Percentiles rank a stretch among this genome's conserved stretches.
Conservation (phyloP, 2,888 invertebrate genomes). For the Chloroclysta siterata region DNA sequence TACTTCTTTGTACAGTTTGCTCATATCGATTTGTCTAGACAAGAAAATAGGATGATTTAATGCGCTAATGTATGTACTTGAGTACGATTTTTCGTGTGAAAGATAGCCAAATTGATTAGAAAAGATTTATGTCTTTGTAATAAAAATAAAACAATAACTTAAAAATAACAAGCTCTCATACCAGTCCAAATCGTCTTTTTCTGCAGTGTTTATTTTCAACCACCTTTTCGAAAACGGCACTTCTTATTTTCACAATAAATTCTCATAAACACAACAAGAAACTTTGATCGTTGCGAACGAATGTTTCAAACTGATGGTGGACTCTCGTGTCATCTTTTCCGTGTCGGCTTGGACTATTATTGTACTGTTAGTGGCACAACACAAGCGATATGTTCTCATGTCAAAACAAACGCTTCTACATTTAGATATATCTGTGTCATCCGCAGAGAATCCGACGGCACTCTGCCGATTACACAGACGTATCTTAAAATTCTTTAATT, state of each 20-base stretch:
- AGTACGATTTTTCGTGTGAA: not conserved
- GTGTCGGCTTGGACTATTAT: constrained; percentile 43
- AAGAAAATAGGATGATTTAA: constrained; percentile 22
- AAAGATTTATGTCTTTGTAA: not conserved
- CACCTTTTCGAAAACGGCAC: not conserved
- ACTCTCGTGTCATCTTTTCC: constrained; percentile 59
- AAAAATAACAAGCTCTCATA: not conserved
- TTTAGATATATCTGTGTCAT: constrained; percentile 35
- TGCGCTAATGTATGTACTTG: not conserved
- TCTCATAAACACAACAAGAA: constrained; percentile 41
- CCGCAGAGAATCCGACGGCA: constrained; percentile 9
- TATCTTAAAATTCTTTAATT: not conserved
- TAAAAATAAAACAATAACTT: not conserved
- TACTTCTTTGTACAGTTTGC: constrained; percentile 44
- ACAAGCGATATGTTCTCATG: constrained; percentile 41
- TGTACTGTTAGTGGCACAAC: constrained; percentile 47
- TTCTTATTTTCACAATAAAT: constrained; percentile 18
- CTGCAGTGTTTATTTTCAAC: not conserved
- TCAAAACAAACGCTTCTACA: constrained; percentile 41
- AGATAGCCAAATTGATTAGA: not conserved
- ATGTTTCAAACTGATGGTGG: constrained; percentile 62
- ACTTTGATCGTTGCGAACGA: constrained; percentile 45
- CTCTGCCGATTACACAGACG: constrained; percentile 15
- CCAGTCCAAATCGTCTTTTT: not conserved
- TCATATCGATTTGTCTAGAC: constrained; percentile 44